Evolutionary conservation across 2,888 invertebrate species (phyloP), one percentile per base, ranked within the genome.

Genomic region (Melangyna quadrimaculata): DNA sequence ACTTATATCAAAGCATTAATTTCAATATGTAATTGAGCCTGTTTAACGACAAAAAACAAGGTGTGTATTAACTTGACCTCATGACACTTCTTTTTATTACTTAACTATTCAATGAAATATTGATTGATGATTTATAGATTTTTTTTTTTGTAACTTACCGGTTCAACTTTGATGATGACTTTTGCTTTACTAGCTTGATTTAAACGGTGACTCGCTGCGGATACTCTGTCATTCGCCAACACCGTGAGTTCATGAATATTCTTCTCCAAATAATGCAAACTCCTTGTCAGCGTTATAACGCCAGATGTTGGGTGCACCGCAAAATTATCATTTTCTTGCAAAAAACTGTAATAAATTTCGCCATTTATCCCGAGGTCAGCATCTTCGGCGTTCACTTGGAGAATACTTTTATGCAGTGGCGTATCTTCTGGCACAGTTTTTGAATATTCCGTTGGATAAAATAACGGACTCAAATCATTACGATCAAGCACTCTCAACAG

Each of bases 291-390:
- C 17, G 96, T 96, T 80, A 99, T 95, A 29, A 97, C 95, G 10
- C 99, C 99, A 59, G 96, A 96, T 72, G 97, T 97, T 1, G 98
- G 98, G 92, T 99, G 98, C 77, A 99, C 95, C 40, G 97, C 96
- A 91, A 99, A 99, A 89, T 95, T 95, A 90, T 96, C 96, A 55
- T 96, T 97, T 78, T 94, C 94, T 88, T 96, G 95, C 65, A 94
- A 93, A 89, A 99, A 95, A 91, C 97, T 98, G 93, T 98, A 99
- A 93, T 99, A 99, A 89, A 99, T 97, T 93, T 99, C 98, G 0
- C 98, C 98, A 92, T 99, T 99, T 89, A 97, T 94, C 3, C 99
- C 99, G 40, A 97, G 93, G 92, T 99, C 99, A 4, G 99, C 98
- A 93, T 99, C 99, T 90, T 98, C 98, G 0, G 99, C 99, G 40